Evolutionary conservation across 2,888 invertebrate genomes (phyloP).

Genomic region (Pyrocoelia pectoralis): DNA sequence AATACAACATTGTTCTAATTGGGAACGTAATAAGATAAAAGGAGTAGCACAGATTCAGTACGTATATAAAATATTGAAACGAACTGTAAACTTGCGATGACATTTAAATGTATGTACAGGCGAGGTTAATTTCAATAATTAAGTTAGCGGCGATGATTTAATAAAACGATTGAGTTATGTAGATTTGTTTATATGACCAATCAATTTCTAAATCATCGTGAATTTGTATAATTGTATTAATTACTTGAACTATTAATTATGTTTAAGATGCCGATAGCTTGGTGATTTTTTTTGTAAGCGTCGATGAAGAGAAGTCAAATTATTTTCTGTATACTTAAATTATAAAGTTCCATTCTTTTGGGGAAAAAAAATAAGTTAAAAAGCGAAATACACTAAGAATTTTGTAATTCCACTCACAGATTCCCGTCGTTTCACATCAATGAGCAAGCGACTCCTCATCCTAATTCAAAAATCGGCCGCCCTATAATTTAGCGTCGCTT

Average conservation of each 20-base stretch:
- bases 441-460: constrained; percentile 37
- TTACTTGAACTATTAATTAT: not conserved
- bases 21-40: constrained; percentile 16
- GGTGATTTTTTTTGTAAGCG: not conserved
- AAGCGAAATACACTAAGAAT: constrained; percentile 24
- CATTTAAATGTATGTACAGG: constrained; percentile 39
- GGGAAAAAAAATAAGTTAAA: constrained; percentile 4
- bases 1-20: constrained; percentile 20
- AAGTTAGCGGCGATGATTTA: constrained; percentile 48
- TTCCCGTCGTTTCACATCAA: constrained; percentile 48
- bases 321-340: constrained; percentile 5
- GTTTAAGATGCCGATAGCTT: not conserved
- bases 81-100: constrained; percentile 29
- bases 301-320: constrained; percentile 3
- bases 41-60: constrained; percentile 14
- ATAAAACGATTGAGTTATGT: constrained; percentile 40
- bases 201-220: constrained; percentile 33
- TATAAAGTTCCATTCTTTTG: constrained; percentile 1
- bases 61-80: constrained; percentile 10
- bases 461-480: constrained; percentile 38
- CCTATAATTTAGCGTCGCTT: constrained; percentile 41
- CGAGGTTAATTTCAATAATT: constrained; percentile 47
- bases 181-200: constrained; percentile 40
- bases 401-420: constrained; percentile 49
- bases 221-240: constrained; percentile 11